Base-by-base conservation (phyloP, 1,140 invertebrate species). In the Doryteuthis pealeii region DNA sequence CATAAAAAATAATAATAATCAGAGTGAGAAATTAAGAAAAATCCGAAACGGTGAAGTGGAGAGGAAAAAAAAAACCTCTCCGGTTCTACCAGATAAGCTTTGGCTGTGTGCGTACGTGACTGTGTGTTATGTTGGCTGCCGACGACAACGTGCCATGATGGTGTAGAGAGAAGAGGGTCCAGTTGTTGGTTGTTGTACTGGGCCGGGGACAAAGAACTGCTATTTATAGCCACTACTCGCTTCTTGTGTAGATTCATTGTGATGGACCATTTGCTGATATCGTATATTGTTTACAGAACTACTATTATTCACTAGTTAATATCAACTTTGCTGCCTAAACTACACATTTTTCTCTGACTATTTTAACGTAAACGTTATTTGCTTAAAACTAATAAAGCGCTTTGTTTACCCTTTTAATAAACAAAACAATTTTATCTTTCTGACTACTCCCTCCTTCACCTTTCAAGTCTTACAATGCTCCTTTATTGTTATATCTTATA, bases 141-240 rank as follows among this genome's bases (percentile, higher is more conserved):
- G 26, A 28, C 54, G 26, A 62, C 26, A 62, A 62, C 54, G 26
- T 62, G 54, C 54, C 54, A 62, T 62, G 54, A 28, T 62, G 54
- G 35, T 40, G 35, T 40, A 40, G 54, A n/a, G 54, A 62, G 26
- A n/a, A 28, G 22, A 62, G 54, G 54, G 54, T 62, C 54, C 54
- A 62, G 54, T 62, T n/a, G 54, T 62, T 40, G 10, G 54, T 62
- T 22, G 45, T 22, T 49, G 45, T 22, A 49, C 12, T 62, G 54
- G 54, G 54, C 54, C 54, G 54, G 54, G 35, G 54, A 62, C 54
- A 62, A 62, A 62, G 54, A 62, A 62, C 54, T 62, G 54, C 54
- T 62, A 62, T 62, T 62, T 62, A 62, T 62, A 62, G 54, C 54
- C 54, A 62, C 54, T 62, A 22, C 18, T 62, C 54, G 54, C 18